Base-by-base conservation (phyloP, 2,797 vertebrate species). In the Masticophis lateralis region DNA sequence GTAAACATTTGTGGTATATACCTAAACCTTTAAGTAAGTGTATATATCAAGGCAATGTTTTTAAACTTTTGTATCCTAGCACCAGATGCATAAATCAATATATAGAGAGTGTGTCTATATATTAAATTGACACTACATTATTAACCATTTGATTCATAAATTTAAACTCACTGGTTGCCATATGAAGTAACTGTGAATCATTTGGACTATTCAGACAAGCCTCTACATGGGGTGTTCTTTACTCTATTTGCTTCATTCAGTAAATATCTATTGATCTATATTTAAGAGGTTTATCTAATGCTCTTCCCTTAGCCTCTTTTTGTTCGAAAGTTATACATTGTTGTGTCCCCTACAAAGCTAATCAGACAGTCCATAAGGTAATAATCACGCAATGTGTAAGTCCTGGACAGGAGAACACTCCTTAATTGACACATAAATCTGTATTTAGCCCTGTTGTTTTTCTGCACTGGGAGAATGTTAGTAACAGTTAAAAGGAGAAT, bases 371-470 rank as follows among this genome's bases (percentile, higher is more conserved):
- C 87, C 87, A 86, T 86, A 91, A 91, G 90, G 51, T 90, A 94
- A 90, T 90, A 86, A 91, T 57, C 25, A 55, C 16, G 13, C 61
- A 94, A 90, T 69, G 55, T 27, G 25, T 79, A 87, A 60, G 87
- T 93, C 90, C 89, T 91, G 94, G 92, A 93, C 91, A 88, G 83
- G 66, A 93, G 88, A 93, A 51, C 32, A 25, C 69, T 66, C 79
- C 90, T 92, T 88, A 92, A 92, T 88, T 90, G 92, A 90, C 86
- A 92, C 51, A 90, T 93, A 94, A 94, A 93, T 92, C 91, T 94
- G 91, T 83, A 86, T 63, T 12, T 69, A 91, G 16, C 61, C 9
- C 27, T 53, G 1, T 63, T 95, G n/a, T 4, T 95, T 87, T 94
- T 86, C 47, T 69, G 37, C 0, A 0, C 3, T 86, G 60, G 93